Evolutionary conservation across 1,140 invertebrate genomes (phyloP), one percentile per base, ranked within the genome.

Genomic region (Archivesica marissinica): DNA sequence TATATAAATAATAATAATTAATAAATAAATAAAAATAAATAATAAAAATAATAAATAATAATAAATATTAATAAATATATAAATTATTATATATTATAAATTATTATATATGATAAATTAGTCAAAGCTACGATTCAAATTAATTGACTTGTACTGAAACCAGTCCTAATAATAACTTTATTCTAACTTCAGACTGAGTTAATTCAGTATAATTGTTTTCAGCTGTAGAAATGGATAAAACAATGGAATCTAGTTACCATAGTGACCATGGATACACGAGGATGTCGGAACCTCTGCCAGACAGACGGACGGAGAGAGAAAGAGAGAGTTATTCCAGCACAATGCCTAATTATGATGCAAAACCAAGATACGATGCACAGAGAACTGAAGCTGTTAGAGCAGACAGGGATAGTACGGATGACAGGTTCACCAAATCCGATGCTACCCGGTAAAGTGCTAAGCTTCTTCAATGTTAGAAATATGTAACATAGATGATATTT

Each of bases 341-440:
- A 50, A 72, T 41, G 41, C 15, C 68, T 30, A 47, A 13, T 44
- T 72, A 72, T 50, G 52, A 56, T 56, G 6, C 52, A 23, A 56
- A 7, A 11, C 28, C 52, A 23, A n/a, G n/a, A n/a, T 56, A 56
- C 28, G 44, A 72, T 33, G 9, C 44, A 28, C n/a, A 33, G 39
- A 50, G 68, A 50, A 3, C 41, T 11, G 68, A 72, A 72, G 41
- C n/a, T 30, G 1, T 33, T 3, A 72, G 39, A 72, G 41, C 50
- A n/a, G 61, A 66, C 11, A 66, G 35, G 35, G 41, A 47, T 6
- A 39, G 20, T 20, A 50, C 15, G 13, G 54, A 54, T 3, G 74
- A 76, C 13, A 56, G 50, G 44, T 76, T 76, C 25, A 76, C 74
- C 2, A 76, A 76, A 52, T 76, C 74, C 23, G 74, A 76, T 3